Conservation (phyloP, 2,797 vertebrate genomes). For the Vipera latastei region DNA sequence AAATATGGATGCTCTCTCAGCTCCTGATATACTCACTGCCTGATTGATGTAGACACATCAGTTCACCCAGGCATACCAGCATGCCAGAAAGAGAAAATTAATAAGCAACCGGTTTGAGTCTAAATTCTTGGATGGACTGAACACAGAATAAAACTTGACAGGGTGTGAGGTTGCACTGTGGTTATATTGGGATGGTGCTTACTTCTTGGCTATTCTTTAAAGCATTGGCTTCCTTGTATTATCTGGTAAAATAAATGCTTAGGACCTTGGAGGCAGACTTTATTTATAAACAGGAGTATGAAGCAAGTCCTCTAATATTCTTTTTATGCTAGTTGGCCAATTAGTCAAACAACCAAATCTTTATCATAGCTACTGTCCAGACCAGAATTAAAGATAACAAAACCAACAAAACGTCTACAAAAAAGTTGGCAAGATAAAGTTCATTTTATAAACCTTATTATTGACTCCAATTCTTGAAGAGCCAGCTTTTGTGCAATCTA, state of each 20-base stretch:
- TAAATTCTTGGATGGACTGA: constrained; percentile 13
- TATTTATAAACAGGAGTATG: background rate
- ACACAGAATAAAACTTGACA: constrained; percentile 30
- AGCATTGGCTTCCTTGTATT: background rate
- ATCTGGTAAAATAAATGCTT: background rate
- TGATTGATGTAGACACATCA: constrained; percentile 18
- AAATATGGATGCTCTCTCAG: background rate
- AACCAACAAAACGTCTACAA: background rate
- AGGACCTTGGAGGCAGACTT: background rate
- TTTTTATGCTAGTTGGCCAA: background rate
- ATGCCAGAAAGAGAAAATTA: background rate
- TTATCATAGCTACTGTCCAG: background rate
- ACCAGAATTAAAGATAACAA: background rate
- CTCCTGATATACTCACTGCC: constrained; percentile 1
- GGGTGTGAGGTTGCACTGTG: background rate
- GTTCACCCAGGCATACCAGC: background rate
- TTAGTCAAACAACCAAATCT: background rate
- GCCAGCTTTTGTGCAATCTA: background rate
- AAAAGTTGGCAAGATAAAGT: background rate
- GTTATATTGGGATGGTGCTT: background rate
- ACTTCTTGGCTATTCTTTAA: background rate
- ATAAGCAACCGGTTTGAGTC: background rate
- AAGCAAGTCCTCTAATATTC: background rate
- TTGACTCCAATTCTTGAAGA: background rate
- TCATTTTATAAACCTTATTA: background rate